phyloP scores from a whole-genome alignment of 1,140 invertebrate species.

The Dysdera silvatica region DNA sequence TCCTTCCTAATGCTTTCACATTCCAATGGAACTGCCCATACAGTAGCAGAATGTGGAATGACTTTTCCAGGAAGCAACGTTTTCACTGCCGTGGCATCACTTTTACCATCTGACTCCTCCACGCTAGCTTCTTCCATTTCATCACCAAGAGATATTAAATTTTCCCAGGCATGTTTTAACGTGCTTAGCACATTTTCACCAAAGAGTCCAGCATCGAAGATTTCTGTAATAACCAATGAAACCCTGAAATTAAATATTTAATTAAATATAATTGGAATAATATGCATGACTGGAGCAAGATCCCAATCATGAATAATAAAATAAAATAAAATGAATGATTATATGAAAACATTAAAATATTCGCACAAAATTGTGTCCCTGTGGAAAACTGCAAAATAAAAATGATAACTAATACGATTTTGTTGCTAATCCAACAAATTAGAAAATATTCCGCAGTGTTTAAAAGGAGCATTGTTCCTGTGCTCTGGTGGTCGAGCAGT shows the following conservation, averaged over 20 bases:
- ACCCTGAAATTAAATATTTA: constrained; percentile 45
- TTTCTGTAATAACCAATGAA: constrained; percentile 62
- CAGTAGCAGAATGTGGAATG: constrained; percentile 55
- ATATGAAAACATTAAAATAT: too few species aligned
- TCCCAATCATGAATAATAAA: too few species aligned
- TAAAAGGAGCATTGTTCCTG: too few species aligned
- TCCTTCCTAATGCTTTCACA: constrained; percentile 45
- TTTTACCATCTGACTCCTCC: background rate
- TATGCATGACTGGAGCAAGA: too few species aligned
- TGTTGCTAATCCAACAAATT: too few species aligned
- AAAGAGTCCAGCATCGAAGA: constrained; percentile 67
- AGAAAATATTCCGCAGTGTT: too few species aligned
- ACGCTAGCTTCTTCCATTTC: background rate
- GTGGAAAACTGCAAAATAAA: too few species aligned
- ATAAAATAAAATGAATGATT: too few species aligned
- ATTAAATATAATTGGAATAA: too few species aligned
- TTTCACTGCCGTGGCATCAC: background rate
- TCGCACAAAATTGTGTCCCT: too few species aligned
- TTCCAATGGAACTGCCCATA: constrained; percentile 55
- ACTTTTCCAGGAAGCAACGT: constrained; percentile 44
- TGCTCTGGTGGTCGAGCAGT: too few species aligned
- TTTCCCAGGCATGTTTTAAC: constrained; percentile 57
- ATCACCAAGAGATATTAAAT: constrained; percentile 45
- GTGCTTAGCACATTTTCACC: constrained; percentile 62
- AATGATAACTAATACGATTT: too few species aligned